Evolutionary conservation across 2,797 vertebrate genomes (phyloP), one percentile per base, ranked within the genome.

Genomic region (Glossophaga mutica): DNA sequence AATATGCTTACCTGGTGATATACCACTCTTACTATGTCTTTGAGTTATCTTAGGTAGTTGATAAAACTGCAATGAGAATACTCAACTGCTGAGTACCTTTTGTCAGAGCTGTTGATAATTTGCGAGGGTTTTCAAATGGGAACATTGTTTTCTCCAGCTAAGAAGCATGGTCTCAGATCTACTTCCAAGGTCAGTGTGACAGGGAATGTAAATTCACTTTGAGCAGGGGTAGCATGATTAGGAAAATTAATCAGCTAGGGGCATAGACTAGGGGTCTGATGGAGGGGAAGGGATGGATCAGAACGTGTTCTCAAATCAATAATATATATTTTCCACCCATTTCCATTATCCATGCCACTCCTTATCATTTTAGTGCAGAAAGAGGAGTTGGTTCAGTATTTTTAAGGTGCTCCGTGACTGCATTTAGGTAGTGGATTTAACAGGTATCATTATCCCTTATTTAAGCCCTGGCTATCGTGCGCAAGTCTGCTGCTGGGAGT

Each of bases 331-430:
- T 97, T 59, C 83, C 89, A 84, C 12, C 32, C 19, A 26, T 91
- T 86, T 94, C 55, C 65, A 83, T 93, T 77, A 81, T 87, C 85
- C 55, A 11, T 9, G 55, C 86, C 37, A 11, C 34, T 71, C 57
- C 86, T 92, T 94, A 83, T 91, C 93, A 91, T 21, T 42, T 59
- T 48, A 92, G 91, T 84, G 55, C 93, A 97, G 96, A 77, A 94
- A 94, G 91, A 10, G 81, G 48, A 79, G 71, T 39, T 21, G 52
- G 46, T 92, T 91, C 26, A 1, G 24, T 59, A 3, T 89, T 94
- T 90, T 78, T 91, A 78, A 59, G 71, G 65, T 46, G 19, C 14
- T 48, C 19, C 59, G 10, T 74, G 81, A 67, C 10, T 90, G 48
- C 68, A 21, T 83, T 93, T 90, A 78, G 87, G 78, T 22, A 8